These are phyloP conservation scores for Podocnemis expansa DNA, from an alignment of 2,113 vertebrate genomes.

Conservation along the genomic window DNA sequence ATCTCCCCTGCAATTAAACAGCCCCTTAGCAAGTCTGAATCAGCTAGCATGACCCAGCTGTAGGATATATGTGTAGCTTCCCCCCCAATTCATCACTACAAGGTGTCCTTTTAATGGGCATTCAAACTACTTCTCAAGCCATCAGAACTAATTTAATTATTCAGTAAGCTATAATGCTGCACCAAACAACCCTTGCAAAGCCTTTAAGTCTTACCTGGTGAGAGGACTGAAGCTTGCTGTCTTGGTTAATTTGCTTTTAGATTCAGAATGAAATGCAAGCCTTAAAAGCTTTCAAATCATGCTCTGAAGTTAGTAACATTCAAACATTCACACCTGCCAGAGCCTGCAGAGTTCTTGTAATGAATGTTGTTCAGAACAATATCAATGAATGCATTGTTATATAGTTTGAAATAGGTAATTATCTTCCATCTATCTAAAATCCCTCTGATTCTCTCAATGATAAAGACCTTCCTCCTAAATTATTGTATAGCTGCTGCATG, in stretches of 20 bases:
- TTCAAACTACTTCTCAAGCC: background rate
- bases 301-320: background rate
- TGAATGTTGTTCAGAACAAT: background rate
- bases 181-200: background rate
- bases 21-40: no score
- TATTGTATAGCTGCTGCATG: background rate
- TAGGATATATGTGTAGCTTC: fast-evolving
- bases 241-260: background rate
- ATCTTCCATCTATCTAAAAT: slow-evolving; percentile 35
- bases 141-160: background rate
- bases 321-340: slow-evolving; percentile 5
- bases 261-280: background rate
- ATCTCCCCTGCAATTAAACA: background rate
- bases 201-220: background rate
- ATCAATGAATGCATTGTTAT: slow-evolving; percentile 40
- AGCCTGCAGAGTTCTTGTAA: background rate
- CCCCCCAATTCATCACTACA: background rate
- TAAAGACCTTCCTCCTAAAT: background rate
- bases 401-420: slow-evolving; percentile 23
- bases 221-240: background rate
- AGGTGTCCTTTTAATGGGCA: background rate
- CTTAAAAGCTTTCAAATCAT: background rate
- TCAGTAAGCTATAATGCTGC: fast-evolving
- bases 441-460: background rate
- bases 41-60: background rate